Base-by-base conservation (phyloP, 2,113 vertebrate species). In the Hipposideros armiger region DNA sequence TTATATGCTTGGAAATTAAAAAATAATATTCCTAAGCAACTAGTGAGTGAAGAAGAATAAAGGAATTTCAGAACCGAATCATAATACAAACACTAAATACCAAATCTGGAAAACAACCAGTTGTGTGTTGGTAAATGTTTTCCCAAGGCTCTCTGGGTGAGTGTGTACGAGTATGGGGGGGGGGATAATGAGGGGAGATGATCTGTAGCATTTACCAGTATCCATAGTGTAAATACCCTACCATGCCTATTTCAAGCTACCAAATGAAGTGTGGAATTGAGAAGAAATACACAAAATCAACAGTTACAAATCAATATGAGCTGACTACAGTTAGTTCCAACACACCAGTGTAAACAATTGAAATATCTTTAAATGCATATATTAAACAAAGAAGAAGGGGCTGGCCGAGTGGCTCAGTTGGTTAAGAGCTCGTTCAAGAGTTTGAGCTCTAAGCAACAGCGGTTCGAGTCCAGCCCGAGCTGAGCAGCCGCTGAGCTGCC, bases 21-120 rank as follows among this genome's bases (percentile, higher is more conserved):
- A 80, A 88, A 85, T 28, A 88, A 85, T 28, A 81, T 64, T 40
- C 91, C 67, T 62, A 92, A 80, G 36, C 19, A 92, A 74, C 6
- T 11, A 62, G 60, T 5, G 36, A 54, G 42, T 54, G 87, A 69
- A 82, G 36, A 86, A 90, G 22, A 69, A 84, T 14, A 36, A 83
- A 26, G n/a, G 30, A n/a, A 84, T 89, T 91, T 82, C 56, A 80
- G 26, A 86, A 73, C 8, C n/a, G 62, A 94, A 82, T 72, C 40
- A 62, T 62, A 66, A 60, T 16, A 47, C 5, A 45, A 83, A 78
- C 6, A 15, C 20, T 60, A 80, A 86, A 77, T 64, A 76, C 6
- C 30, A 74, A 73, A 56, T 60, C 64, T 87, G 74, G 15, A 45
- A 88, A 88, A 47, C 28, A 72, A 28, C 22, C 3, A 42, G n/a